Conservation (phyloP, 2,888 invertebrate genomes). For the Aproaerema taeniolella region DNA sequence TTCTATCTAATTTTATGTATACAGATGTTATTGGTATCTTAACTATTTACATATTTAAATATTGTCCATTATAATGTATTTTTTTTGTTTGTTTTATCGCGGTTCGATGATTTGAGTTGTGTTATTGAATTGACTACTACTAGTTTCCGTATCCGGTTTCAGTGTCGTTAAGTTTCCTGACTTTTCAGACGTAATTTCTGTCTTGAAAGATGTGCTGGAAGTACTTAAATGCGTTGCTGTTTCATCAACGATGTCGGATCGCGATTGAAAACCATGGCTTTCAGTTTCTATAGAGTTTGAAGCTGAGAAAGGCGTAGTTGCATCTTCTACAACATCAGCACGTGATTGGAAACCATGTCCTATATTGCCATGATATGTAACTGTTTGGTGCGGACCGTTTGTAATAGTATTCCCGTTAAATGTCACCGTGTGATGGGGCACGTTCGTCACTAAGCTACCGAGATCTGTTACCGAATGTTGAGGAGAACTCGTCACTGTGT, state of each 20-base stretch:
- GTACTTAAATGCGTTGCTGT: background rate
- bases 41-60: conserved; percentile 25
- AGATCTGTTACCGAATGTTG: conserved; percentile 46
- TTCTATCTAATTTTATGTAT: conserved; percentile 2
- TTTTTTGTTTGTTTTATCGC: conserved; percentile 12
- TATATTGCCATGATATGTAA: conserved; percentile 49
- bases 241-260: background rate
- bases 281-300: no score
- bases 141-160: background rate
- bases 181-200: no score
- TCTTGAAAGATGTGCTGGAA: background rate
- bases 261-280: background rate
- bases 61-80: no score
- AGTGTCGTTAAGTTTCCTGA: background rate
- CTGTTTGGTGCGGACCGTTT: conserved; percentile 33
- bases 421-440: conserved; percentile 20
- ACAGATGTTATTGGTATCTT: conserved; percentile 18
- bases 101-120: conserved; percentile 5
- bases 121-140: background rate
- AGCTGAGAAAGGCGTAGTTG: conserved; percentile 13
- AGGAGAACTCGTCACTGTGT: conserved; percentile 19
- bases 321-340: conserved; percentile 35
- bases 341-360: conserved; percentile 49
- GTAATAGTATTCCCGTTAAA: conserved; percentile 17
- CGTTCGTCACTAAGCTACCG: conserved; percentile 33